Evolutionary conservation across 2,888 invertebrate genomes (phyloP).

Genomic region (Xanthorhoe designata): DNA sequence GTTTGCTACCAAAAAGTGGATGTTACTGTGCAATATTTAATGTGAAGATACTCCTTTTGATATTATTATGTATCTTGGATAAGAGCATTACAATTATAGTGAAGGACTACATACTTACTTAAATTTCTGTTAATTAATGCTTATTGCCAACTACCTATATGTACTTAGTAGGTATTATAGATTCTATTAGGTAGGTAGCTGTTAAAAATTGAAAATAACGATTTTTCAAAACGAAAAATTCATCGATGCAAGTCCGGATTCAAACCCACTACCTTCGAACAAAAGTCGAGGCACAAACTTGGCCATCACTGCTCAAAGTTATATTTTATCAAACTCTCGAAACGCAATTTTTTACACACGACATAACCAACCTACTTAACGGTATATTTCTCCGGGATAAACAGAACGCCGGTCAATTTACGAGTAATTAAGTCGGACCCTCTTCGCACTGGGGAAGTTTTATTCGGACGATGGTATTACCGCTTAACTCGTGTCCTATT

Average conservation of each 20-base stretch:
- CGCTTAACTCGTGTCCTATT: slow-evolving; percentile 72
- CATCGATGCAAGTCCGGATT: too few species aligned
- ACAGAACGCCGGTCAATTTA: slow-evolving; percentile 82
- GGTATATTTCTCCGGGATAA: slow-evolving; percentile 66
- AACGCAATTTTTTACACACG: neutral
- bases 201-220: too few species aligned
- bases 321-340: neutral
- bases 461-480: slow-evolving; percentile 75
- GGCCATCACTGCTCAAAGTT: too few species aligned
- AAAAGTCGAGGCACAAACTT: too few species aligned
- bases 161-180: too few species aligned
- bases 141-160: too few species aligned
- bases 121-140: too few species aligned
- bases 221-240: too few species aligned
- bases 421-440: slow-evolving; percentile 85
- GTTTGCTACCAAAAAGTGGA: slow-evolving; percentile 34
- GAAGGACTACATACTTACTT: neutral
- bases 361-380: slow-evolving; percentile 24
- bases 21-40: neutral
- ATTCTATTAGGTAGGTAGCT: too few species aligned
- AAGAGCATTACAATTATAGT: neutral
- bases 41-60: neutral
- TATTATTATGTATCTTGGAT: neutral
- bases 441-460: slow-evolving; percentile 80
- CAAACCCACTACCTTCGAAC: too few species aligned